Evolutionary conservation across 2,888 invertebrate species (phyloP), one percentile per base, ranked within the genome.

Genomic region (Drosophila birchii): DNA sequence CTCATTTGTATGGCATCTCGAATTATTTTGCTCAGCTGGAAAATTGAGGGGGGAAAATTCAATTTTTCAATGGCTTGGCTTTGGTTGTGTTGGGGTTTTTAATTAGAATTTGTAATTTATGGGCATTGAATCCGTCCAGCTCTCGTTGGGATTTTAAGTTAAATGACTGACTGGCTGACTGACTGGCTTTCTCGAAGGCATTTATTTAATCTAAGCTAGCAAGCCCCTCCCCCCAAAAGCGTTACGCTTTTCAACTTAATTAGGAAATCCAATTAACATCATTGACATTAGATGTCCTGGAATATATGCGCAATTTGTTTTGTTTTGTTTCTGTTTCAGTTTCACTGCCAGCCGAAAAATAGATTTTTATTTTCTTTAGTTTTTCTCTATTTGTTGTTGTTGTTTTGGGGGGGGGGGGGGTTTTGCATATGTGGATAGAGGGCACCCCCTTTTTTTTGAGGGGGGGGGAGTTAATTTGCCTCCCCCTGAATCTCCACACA

Each of bases 211-310:
- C 51, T 63, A 14, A 49, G 32, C 38, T n/a, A 43, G 32, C 20
- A 5, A 43, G 26, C 5, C 6, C 20, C 6, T 12, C 12, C 41
- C 16, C 38, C 62, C n/a, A n/a, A n/a, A n/a, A n/a, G n/a, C 47
- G 64, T 51, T 75, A 67, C 66, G 83, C 76, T 74, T 77, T 86
- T 80, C 81, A 86, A 77, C 72, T 88, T 88, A 88, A 85, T 85
- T 85, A 85, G 81, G 85, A 88, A 85, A 85, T 88, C 87, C 87
- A 85, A 85, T 85, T 85, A 85, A 81, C 87, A 86, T 84, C 73
- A 84, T 84, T 83, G 84, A 75, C 87, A 86, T 86, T 86, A 83
- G 85, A 76, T 76, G 81, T 86, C 68, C 64, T 66, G 71, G 69
- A 86, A 86, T 86, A 86, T 86, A 86, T 86, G 83, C 79, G 89